Evolutionary conservation across 1,140 invertebrate genomes (phyloP).

Genomic region (Penaeus vannamei): DNA sequence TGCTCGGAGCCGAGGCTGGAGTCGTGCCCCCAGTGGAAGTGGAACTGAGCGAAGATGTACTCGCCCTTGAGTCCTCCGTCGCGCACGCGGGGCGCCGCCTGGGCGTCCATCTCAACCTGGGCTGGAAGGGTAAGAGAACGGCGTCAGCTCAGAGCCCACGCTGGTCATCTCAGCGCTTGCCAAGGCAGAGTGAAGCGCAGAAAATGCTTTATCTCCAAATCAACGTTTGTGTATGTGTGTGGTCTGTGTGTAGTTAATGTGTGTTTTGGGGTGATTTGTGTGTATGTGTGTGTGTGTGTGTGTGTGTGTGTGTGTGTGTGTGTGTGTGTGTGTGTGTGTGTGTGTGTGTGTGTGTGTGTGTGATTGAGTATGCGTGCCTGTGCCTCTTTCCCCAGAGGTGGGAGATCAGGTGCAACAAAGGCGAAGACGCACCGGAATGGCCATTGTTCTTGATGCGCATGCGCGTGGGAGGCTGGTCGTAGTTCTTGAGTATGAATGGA

Average conservation of each 20-base stretch:
- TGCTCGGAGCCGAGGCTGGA: conserved; percentile 90
- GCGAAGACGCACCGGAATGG: conserved; percentile 63
- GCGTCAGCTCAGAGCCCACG: no score
- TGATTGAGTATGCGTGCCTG: no score
- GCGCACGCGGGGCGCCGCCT: conserved; percentile 47
- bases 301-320: no score
- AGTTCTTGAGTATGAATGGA: conserved; percentile 64
- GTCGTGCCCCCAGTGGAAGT: conserved; percentile 90
- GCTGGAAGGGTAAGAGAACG: conserved; percentile 32
- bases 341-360: no score
- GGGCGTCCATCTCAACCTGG: conserved; percentile 65
- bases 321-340: no score
- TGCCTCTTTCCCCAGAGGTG: not conserved
- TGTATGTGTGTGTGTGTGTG: no score
- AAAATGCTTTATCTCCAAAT: no score
- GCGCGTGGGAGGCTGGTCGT: conserved; percentile 58
- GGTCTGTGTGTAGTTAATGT: no score
- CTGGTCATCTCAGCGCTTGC: no score
- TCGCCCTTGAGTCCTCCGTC: conserved; percentile 74
- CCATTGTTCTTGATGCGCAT: conserved; percentile 68
- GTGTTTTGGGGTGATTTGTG: no score
- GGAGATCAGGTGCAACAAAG: not conserved
- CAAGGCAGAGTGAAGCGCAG: no score
- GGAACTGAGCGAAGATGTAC: conserved; percentile 86
- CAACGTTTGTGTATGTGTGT: no score